Base-by-base conservation (phyloP, 2,888 invertebrate genomes). In the Tanypteryx hageni region DNA sequence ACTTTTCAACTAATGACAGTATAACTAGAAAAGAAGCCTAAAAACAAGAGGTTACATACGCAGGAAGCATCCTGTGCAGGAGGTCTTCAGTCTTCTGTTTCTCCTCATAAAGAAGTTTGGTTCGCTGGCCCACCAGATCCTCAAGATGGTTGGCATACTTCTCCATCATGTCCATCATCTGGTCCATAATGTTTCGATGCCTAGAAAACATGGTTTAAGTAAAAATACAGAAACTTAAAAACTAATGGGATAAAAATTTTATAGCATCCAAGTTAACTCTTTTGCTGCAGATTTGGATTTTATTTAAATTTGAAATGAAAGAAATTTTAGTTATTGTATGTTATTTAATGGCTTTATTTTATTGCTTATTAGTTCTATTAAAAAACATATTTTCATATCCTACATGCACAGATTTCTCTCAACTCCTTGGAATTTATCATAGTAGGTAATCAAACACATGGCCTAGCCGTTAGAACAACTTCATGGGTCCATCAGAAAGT, bases 81-180 rank as follows among this genome's bases (percentile, higher is more conserved):
- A 99, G 96, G 95, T 98, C 98, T 96, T 99, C 98, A 27, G 98
- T 98, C 96, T 99, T 98, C 95, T 98, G 97, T 95, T 99, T 99
- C 95, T 99, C 99, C 95, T 98, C 98, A 94, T 97, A 97, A 94
- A 99, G 96, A 94, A 98, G 96, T 94, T 98, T 97, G 93, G 99
- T 99, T 94, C 99, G 96, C 95, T 99, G 98, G 94, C 96, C 97
- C 94, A 99, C 99, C 95, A 99, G 97, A 95, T 98, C 98, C 95
- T 99, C 99, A 95, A 99, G 97, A 96, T 99, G 98, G 95, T 98
- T 98, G 93, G 99, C 98, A 95, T 99, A 99, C 94, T 98, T 98
- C 95, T 98, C 99, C 98, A 99, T 98, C 98, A 99, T 98, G 94
- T 98, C 97, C 97, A 99, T 98, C 98, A 99, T 98, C 96, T 99